Evolutionary conservation across 2,797 vertebrate species (phyloP).

Genomic region (Sebastes steindachneri): DNA sequence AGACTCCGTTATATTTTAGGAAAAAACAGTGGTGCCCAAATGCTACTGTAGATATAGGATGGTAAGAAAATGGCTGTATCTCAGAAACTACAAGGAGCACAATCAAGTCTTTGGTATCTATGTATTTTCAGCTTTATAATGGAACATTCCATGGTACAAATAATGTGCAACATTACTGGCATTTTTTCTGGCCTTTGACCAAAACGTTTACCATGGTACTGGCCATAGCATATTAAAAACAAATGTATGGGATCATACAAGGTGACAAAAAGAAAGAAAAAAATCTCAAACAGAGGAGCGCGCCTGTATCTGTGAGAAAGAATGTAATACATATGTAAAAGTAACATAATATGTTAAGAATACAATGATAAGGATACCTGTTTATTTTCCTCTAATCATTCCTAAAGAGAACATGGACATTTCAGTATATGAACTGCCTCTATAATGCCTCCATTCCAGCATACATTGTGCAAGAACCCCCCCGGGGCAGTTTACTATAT

Average conservation of each 20-base stretch:
- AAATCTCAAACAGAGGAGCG: not conserved
- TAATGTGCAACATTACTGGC: not conserved
- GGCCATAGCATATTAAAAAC: not conserved
- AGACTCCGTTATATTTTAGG: no score
- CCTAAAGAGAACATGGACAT: not conserved
- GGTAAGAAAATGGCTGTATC: accelerated
- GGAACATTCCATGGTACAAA: not conserved
- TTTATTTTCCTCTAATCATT: not conserved
- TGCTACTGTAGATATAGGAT: no score
- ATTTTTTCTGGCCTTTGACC: not conserved
- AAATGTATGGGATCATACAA: not conserved
- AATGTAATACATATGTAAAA: not conserved
- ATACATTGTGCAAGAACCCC: constrained; percentile 7
- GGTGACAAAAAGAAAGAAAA: not conserved
- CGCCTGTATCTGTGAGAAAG: not conserved
- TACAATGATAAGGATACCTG: not conserved
- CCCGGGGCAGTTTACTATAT: not conserved
- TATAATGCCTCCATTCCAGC: constrained; percentile 8
- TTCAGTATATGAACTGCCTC: not conserved
- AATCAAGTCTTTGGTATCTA: not conserved
- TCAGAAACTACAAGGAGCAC: no score
- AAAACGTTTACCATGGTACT: not conserved
- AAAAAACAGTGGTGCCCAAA: no score
- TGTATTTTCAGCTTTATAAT: not conserved
- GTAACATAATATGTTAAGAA: not conserved